Base-by-base conservation (phyloP, 2,888 invertebrate genomes). In the Scotopteryx bipunctaria region DNA sequence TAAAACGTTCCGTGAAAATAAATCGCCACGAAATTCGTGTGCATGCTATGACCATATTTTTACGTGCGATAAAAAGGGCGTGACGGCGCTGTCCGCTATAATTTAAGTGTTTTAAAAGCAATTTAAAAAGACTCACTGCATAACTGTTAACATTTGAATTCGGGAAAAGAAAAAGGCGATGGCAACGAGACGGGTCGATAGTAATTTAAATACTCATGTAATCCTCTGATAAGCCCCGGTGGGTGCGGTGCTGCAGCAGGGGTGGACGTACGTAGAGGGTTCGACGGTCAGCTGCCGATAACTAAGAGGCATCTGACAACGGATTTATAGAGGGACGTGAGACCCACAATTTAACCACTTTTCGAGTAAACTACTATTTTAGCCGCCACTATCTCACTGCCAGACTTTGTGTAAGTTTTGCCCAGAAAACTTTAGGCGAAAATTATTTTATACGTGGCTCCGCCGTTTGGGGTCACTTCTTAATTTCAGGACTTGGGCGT, bases 251-350 rank as follows among this genome's bases (percentile, higher is more conserved):
- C 49, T 50, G 48, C 54, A 43, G 42, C 32, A 54, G 54, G 64
- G 66, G 59, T 29, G 64, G 49, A 53, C 56, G 53, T 50, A 53
- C 56, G 53, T 48, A 33, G 53, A 57, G 66, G 66, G 61, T 67
- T 46, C 57, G 49, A 55, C 62, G 69, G 66, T 64, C 67, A 69
- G 63, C 66, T 62, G 62, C 63, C 65, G 76, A 77, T 76, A 78
- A 69, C 69, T 69, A 66, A 66, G 69, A 65, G 66, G 62, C 64
- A 65, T 66, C 69, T 66, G 69, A 64, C 70, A 65, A 68, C 59
- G 55, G 67, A 71, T 75, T 67, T 71, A 68, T 66, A 57, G 65
- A 32, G 55, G 61, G 57, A 63, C 63, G 60, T 52, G 57, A 61
- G 48, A 54, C 48, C 56, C 51, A 64, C 58, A 57, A 56, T 61